Conservation (phyloP, 1,140 invertebrate genomes). For the Ptiloglossa arizonensis region DNA sequence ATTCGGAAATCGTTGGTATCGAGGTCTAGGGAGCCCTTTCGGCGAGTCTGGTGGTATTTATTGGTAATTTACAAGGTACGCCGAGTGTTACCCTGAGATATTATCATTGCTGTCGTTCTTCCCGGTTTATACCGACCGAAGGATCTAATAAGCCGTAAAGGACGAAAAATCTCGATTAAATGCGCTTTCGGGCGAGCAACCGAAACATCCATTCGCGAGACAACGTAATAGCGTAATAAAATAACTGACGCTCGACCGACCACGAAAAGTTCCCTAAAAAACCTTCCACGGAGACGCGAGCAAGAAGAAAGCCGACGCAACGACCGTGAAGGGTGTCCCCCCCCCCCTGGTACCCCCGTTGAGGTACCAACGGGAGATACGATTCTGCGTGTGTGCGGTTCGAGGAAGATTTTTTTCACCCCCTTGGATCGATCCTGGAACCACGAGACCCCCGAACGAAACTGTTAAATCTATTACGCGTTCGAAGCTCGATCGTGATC, state of each 20-base stretch:
- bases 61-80: no score
- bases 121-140: no score
- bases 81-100: no score
- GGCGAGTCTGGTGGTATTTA: no score
- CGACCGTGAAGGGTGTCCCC: background rate
- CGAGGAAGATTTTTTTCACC: constrained; percentile 7
- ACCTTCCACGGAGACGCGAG: background rate
- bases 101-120: no score
- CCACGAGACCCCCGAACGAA: constrained; percentile 41
- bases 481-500: constrained; percentile 60
- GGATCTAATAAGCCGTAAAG: background rate
- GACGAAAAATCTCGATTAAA: constrained; percentile 1
- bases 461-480: constrained; percentile 70
- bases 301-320: constrained; percentile 1
- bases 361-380: no score
- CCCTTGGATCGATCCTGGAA: constrained; percentile 36
- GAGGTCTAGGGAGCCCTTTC: no score
- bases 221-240: background rate
- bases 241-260: background rate
- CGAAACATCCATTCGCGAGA: background rate
- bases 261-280: background rate
- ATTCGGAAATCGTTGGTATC: no score
- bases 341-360: no score
- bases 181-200: no score
- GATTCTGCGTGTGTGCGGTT: background rate